phyloP scores from a whole-genome alignment of 2,113 vertebrate genomes.

The Peucedramus taeniatus region DNA sequence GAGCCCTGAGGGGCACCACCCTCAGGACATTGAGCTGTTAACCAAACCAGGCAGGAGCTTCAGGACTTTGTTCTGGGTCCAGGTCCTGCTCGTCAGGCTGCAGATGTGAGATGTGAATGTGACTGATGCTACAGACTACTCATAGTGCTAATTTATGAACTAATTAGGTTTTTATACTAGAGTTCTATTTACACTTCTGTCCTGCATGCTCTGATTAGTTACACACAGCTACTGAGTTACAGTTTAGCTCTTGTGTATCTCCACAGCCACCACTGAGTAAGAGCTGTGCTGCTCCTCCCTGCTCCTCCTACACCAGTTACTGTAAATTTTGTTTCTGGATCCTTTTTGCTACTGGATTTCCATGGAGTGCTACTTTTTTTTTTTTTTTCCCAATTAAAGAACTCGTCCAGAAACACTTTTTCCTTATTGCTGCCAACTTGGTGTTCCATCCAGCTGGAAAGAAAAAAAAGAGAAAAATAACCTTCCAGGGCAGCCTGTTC shows the following conservation, averaged over 20 bases:
- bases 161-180: background rate
- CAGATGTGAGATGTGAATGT: background rate
- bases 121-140: background rate
- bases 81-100: background rate
- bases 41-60: background rate
- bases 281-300: background rate
- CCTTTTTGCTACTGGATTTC: accelerated
- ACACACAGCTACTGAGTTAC: background rate
- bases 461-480: background rate
- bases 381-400: background rate
- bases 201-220: background rate
- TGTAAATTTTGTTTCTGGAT: background rate
- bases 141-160: background rate
- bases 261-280: background rate
- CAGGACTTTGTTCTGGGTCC: background rate
- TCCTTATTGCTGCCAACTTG: background rate
- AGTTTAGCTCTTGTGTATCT: background rate
- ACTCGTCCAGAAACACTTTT: background rate
- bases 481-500: background rate
- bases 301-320: background rate
- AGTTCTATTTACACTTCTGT: background rate
- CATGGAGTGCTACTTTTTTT: too few relatives aligned
- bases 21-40: background rate
- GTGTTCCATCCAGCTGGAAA: background rate
- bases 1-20: background rate